Conservation (phyloP, 1,140 invertebrate species). For the Penaeus vannamei region DNA sequence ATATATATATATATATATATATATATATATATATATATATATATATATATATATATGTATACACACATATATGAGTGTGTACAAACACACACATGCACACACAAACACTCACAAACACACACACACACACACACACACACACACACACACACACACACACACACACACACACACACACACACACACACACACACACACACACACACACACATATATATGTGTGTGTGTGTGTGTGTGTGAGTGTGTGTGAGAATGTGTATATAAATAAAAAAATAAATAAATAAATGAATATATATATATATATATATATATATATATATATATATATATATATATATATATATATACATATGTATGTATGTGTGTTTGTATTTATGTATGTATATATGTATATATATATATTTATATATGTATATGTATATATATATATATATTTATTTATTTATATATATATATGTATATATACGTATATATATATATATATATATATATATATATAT, state of each 20-base stretch:
- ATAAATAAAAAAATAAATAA: conserved; percentile 35
- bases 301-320: background rate
- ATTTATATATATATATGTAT: background rate
- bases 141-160: background rate
- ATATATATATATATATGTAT: conserved; percentile 29
- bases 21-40: conserved; percentile 8
- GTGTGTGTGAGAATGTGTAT: too few relatives aligned
- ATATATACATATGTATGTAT: background rate
- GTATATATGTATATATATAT: background rate
- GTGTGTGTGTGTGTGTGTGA: background rate
- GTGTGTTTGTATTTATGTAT: background rate
- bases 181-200: background rate
- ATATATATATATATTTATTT: conserved; percentile 47
- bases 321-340: background rate
- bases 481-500: conserved; percentile 33
- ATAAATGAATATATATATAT: conserved; percentile 6
- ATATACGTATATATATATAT: conserved; percentile 17
- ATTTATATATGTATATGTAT: background rate
- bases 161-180: background rate
- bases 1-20: conserved; percentile 2
- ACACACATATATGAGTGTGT: background rate
- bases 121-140: conserved; percentile 33
- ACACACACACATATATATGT: background rate
- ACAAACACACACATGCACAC: background rate
- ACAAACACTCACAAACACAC: background rate